phyloP scores from a whole-genome alignment of 2,888 invertebrate species.

The Drosophila anomelani region DNA sequence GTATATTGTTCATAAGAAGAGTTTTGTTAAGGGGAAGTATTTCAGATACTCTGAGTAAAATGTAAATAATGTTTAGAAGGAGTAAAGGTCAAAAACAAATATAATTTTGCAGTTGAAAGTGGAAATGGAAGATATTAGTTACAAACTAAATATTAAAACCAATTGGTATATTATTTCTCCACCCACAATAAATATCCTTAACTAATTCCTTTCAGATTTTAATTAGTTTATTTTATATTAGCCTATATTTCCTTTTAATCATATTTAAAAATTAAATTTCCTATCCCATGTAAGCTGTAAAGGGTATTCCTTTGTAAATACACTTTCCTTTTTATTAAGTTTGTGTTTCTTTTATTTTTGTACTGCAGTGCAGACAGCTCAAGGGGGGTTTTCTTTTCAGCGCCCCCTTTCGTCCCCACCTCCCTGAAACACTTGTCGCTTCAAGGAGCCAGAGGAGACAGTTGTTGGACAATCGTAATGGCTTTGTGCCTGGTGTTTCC shows the following conservation, averaged over 20 bases:
- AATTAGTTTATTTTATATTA: too few relatives aligned
- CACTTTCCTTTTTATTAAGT: not conserved
- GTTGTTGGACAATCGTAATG: constrained; percentile 51
- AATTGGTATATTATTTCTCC: not conserved
- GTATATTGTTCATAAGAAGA: not conserved
- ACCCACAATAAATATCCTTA: not conserved
- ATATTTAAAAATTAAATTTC: not conserved
- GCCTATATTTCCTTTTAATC: too few relatives aligned
- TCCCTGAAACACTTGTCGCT: constrained; percentile 58
- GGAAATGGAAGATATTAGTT: not conserved
- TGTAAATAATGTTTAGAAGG: not conserved
- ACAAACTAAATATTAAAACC: not conserved
- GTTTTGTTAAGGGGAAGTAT: not conserved
- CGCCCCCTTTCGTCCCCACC: not conserved
- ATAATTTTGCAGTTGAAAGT: not conserved
- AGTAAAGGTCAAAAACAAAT: not conserved
- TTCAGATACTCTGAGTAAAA: not conserved
- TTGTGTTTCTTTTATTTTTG: not conserved
- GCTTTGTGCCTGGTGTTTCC: constrained; percentile 57
- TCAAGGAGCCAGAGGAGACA: constrained; percentile 36
- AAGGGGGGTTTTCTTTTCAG: constrained; percentile 19
- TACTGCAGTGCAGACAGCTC: constrained; percentile 31
- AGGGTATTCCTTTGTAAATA: not conserved
- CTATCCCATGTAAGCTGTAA: too few relatives aligned
- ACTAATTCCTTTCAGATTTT: not conserved